Conservation (phyloP, 2,797 vertebrate genomes). For the Rhinichthys osculus region DNA sequence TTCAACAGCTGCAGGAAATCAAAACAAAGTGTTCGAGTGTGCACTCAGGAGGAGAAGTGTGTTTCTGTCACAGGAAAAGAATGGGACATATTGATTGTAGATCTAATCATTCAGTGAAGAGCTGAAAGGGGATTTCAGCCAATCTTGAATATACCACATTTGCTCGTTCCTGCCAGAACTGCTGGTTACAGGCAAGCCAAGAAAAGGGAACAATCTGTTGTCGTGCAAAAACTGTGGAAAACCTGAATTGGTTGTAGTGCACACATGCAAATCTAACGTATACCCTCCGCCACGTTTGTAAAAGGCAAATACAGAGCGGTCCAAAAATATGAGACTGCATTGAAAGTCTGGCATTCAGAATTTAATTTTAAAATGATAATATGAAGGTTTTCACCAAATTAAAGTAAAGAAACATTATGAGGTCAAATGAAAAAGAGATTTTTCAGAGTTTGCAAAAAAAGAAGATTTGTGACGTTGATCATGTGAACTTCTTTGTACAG, state of each 20-base stretch:
- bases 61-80: slow-evolving; percentile 35
- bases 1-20: slow-evolving; percentile 50
- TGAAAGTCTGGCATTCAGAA: neutral
- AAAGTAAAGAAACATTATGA: neutral
- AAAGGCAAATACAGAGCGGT: neutral
- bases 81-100: slow-evolving; percentile 60
- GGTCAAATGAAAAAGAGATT: neutral
- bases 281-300: neutral
- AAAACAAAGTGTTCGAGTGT: slow-evolving; percentile 54
- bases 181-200: slow-evolving; percentile 5
- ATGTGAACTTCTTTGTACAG: neutral
- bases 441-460: neutral
- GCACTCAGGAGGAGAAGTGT: slow-evolving; percentile 51
- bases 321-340: neutral
- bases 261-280: neutral
- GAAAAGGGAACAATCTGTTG: slow-evolving; percentile 24
- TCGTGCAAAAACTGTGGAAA: slow-evolving; percentile 6
- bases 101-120: slow-evolving; percentile 58
- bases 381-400: neutral
- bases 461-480: neutral
- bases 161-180: neutral
- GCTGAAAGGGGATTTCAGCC: slow-evolving; percentile 44
- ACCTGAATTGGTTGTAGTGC: neutral
- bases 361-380: neutral
- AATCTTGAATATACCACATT: slow-evolving; percentile 20